These are phyloP conservation scores for Diphyllodes magnificus DNA, from an alignment of 2,113 vertebrate genomes.

Conservation along the genomic window DNA sequence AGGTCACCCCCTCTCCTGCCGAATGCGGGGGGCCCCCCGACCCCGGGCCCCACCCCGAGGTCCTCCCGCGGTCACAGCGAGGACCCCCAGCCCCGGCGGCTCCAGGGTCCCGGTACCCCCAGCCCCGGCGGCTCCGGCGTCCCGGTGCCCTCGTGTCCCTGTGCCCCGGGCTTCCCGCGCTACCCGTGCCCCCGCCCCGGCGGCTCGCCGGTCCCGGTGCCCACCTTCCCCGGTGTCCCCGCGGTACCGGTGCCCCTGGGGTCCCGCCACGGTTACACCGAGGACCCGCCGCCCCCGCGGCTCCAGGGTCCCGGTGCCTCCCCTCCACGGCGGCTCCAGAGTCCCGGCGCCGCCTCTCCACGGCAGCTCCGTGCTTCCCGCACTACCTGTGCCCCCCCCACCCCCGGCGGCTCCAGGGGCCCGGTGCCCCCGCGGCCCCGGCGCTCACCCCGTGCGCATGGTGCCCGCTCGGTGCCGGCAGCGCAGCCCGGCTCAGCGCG, in stretches of 20 bases:
- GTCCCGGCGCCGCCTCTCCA: neutral
- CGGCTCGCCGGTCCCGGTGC: too few relatives aligned
- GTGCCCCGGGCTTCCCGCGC: neutral
- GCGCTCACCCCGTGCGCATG: conserved; percentile 6
- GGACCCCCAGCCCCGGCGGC: neutral
- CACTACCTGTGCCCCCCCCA: neutral
- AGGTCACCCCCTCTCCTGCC: neutral
- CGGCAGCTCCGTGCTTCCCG: neutral
- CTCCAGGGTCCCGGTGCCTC: neutral
- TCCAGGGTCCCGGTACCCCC: too few relatives aligned
- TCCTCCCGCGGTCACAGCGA: neutral
- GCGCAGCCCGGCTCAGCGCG: neutral
- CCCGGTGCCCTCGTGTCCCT: neutral
- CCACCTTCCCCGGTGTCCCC: neutral
- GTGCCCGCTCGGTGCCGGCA: neutral
- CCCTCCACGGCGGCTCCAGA: neutral
- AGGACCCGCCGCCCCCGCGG: neutral
- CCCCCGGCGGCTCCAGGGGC: neutral
- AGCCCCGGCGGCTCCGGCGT: too few relatives aligned
- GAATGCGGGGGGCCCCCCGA: too few relatives aligned
- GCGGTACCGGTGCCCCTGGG: neutral
- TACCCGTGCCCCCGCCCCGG: neutral
- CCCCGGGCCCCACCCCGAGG: too few relatives aligned
- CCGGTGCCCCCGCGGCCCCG: neutral
- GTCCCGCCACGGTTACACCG: neutral